Percentiles rank a stretch among this genome's conserved stretches.
phyloP scores from a whole-genome alignment of 2,113 vertebrate species.

The Dendropsophus ebraccatus region DNA sequence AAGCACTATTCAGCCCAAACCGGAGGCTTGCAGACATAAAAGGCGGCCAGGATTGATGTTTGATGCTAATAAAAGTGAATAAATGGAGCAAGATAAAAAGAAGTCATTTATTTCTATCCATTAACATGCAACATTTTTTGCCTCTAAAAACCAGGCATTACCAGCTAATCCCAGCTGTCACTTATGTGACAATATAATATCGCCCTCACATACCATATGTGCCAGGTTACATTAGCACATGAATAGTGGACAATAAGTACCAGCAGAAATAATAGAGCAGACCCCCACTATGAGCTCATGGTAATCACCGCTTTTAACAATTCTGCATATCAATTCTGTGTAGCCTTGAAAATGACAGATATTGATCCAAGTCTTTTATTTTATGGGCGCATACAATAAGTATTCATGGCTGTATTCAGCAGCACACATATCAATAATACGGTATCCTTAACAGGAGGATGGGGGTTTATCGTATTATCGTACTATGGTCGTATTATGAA shows the following conservation, averaged over 20 bases:
- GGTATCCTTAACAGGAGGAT: not conserved
- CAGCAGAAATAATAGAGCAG: not conserved
- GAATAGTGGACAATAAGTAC: not conserved
- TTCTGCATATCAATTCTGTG: not conserved
- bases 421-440: not conserved
- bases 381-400: not conserved
- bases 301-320: slow-evolving; percentile 14
- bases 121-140: slow-evolving; percentile 10
- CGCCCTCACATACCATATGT: not conserved
- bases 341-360: not conserved
- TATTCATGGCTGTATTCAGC: not conserved
- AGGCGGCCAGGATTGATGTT: slow-evolving; percentile 1
- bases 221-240: not conserved
- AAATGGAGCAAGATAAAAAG: slow-evolving; percentile 31
- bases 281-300: not conserved
- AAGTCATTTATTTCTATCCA: slow-evolving; percentile 18
- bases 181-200: slow-evolving; percentile 19
- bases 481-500: too few species aligned
- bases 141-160: slow-evolving; percentile 18
- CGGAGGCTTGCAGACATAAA: not conserved
- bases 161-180: slow-evolving; percentile 36
- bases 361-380: slow-evolving; percentile 12
- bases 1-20: not conserved
- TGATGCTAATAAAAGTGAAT: slow-evolving; percentile 43
- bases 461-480: slow-evolving; percentile 8